Percentiles rank a stretch among this genome's conserved stretches.
Conservation (phyloP, 2,888 invertebrate species). For the Dusona sp. region DNA sequence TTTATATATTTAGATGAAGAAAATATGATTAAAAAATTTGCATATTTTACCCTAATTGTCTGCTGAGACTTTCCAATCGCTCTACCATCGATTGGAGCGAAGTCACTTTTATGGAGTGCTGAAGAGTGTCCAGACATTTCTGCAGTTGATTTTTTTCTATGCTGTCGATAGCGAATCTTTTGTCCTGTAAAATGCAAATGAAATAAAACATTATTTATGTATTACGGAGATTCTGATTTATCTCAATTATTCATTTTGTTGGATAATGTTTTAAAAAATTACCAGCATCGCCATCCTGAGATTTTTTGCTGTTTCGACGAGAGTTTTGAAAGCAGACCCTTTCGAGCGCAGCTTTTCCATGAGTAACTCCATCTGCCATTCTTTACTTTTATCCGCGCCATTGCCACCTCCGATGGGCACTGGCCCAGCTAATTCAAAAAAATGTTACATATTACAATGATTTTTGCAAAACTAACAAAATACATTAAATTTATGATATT, state of each 20-base stretch:
- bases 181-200: constrained; percentile 88
- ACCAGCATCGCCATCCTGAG: constrained; percentile 94
- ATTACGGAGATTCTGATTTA: neutral
- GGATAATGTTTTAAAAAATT: constrained; percentile 79
- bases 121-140: constrained; percentile 95
- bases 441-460: constrained; percentile 6
- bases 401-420: constrained; percentile 74
- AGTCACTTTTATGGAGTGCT: constrained; percentile 97
- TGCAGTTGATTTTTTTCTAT: constrained; percentile 94
- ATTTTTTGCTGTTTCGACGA: constrained; percentile 94
- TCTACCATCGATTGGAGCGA: constrained; percentile 96
- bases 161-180: constrained; percentile 94
- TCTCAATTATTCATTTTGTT: neutral
- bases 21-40: constrained; percentile 4
- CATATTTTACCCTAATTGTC: constrained; percentile 91
- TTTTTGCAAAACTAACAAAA: neutral
- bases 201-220: neutral
- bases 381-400: constrained; percentile 87
- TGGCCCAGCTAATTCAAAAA: constrained; percentile 77
- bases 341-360: constrained; percentile 97
- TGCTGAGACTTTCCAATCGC: constrained; percentile 94
- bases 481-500: neutral
- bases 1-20: neutral
- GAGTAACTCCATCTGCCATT: constrained; percentile 93
- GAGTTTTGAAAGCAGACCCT: constrained; percentile 91